Conservation (phyloP, 2,888 invertebrate species). For the Blastobasis adustella region DNA sequence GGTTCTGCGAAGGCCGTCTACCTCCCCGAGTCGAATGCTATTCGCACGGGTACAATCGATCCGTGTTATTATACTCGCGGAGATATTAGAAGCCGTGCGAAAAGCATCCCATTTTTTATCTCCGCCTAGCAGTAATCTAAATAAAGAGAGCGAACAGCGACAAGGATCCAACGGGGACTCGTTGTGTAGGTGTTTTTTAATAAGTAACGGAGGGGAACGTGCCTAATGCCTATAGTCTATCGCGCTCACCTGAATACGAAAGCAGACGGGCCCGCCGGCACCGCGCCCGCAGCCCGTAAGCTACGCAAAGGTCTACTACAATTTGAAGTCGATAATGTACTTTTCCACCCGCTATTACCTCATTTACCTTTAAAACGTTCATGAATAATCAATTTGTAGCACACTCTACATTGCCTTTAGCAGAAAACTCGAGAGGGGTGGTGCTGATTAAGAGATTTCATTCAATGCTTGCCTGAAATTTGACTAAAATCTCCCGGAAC, state of each 20-base stretch:
- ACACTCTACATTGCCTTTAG: slow-evolving; percentile 20
- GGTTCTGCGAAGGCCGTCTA: slow-evolving; percentile 2
- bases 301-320: background rate
- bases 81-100: slow-evolving; percentile 1
- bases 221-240: background rate
- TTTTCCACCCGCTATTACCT: slow-evolving; percentile 5
- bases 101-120: background rate
- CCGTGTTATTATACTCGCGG: slow-evolving; percentile 1
- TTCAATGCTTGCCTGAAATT: too few relatives aligned
- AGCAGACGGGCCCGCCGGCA: background rate
- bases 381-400: slow-evolving; percentile 35
- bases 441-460: slow-evolving; percentile 18
- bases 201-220: slow-evolving; percentile 1
- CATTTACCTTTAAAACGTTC: slow-evolving; percentile 31
- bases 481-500: too few relatives aligned
- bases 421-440: slow-evolving; percentile 26
- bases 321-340: slow-evolving; percentile 1
- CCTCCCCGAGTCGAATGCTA: slow-evolving; percentile 1
- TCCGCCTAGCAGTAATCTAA: background rate
- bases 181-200: slow-evolving; percentile 1
- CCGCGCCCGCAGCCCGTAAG: background rate
- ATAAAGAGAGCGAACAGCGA: background rate
- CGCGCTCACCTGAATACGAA: background rate
- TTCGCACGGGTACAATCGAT: slow-evolving; percentile 7
- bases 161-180: background rate